Percentiles rank a stretch among this genome's conserved stretches.
These are phyloP conservation scores for Spatulosminthurus flaviceps DNA, from an alignment of 2,888 invertebrate species.

Conservation along the genomic window DNA sequence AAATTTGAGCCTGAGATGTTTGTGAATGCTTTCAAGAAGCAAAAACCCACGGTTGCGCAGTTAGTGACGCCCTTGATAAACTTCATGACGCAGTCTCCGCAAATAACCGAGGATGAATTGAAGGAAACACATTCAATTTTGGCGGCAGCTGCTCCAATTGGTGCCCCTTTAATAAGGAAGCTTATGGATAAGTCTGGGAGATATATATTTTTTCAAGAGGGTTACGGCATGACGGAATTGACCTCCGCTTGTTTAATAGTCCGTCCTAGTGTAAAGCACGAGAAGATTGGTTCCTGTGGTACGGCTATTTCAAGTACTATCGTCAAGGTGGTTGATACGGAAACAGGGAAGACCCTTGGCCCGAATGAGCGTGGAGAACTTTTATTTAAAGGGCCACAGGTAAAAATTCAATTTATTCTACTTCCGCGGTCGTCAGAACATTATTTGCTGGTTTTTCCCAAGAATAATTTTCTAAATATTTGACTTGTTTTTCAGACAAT, in stretches of 20 bases:
- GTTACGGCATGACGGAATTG: constrained; percentile 78
- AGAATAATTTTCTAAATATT: too few species aligned
- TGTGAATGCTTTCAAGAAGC: constrained; percentile 73
- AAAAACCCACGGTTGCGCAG: constrained; percentile 65
- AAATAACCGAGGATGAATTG: constrained; percentile 75
- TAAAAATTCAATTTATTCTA: too few species aligned
- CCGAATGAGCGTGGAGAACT: constrained; percentile 78
- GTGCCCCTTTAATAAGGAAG: constrained; percentile 70
- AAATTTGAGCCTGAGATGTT: constrained; percentile 78
- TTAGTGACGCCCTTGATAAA: constrained; percentile 81
- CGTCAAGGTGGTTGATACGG: constrained; percentile 73
- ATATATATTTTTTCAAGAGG: constrained; percentile 62
- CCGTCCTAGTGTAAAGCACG: constrained; percentile 43
- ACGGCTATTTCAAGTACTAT: constrained; percentile 68
- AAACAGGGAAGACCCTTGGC: constrained; percentile 70
- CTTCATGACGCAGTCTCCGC: constrained; percentile 77
- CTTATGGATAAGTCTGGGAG: constrained; percentile 68
- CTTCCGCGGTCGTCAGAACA: too few species aligned
- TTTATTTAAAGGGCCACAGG: constrained; percentile 69
- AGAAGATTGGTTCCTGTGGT: constrained; percentile 49
- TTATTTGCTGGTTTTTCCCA: too few species aligned
- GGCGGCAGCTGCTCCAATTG: constrained; percentile 74
- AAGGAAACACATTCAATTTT: constrained; percentile 73
- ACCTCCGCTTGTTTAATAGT: constrained; percentile 65
- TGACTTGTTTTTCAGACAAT: too few species aligned